Evolutionary conservation across 2,888 invertebrate species (phyloP), one percentile per base, ranked within the genome.

Genomic region (Rhyacophila evoluta): DNA sequence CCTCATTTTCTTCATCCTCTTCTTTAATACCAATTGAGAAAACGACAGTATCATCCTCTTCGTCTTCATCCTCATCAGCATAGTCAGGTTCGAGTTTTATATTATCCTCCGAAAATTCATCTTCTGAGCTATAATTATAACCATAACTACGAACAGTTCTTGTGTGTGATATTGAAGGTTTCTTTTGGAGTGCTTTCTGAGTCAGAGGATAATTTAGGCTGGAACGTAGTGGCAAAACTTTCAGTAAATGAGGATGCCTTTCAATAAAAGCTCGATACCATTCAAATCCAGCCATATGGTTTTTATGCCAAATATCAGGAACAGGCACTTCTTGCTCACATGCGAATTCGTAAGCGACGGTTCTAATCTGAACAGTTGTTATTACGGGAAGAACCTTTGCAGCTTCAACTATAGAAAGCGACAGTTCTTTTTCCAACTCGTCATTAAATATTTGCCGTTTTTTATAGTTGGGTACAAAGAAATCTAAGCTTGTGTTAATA

Each of bases 261-360:
- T 55, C 55, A 10, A 55, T 55, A 19, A 55, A 55, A 55, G 55
- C 55, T 55, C 55, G 12, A 10, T 55, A 55, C 55, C 55, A 55
- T 6, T 55, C 55, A 25, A 55, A 55, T 8, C 55, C 55, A 1
- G 55, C 55, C 55, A 55, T 55, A 6, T 55, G 55, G 19, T 55
- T 55, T 55, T 55, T 55, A 55, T 55, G 55, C 55, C 55, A 55
- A 19, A 55, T 55, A 55, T 55, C 55, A 19, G 55, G 55, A 19
- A 55, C 55, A 8, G 55, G 19, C 5, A 55, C 12, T 55, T 55
- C 55, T 19, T 55, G 19, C 10, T 55, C 25, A 2, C 15, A 15
- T 19, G 55, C 55, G 10, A 55, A 55, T 25, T 55, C 55, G 19
- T 55, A 55, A 8, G 55, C 55, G 19, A 55, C 55, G 0, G 55